These are phyloP conservation scores for Scatophagus argus DNA, from an alignment of 2,113 vertebrate species.

Conservation along the genomic window DNA sequence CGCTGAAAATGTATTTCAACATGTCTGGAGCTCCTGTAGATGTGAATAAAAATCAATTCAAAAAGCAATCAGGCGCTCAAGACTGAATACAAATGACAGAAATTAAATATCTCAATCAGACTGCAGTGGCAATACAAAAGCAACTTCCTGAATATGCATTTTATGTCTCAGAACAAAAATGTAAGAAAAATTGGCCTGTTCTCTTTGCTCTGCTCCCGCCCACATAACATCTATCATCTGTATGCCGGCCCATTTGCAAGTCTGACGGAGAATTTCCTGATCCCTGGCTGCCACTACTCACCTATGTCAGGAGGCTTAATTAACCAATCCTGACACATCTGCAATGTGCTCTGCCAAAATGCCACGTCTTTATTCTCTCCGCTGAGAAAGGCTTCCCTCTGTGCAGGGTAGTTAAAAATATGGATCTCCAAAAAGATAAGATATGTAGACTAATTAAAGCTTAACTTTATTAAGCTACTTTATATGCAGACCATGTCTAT, in stretches of 20 bases:
- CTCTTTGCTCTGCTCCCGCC: slow-evolving; percentile 9
- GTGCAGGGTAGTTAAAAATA: neutral
- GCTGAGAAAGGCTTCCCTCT: neutral
- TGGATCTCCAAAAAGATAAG: neutral
- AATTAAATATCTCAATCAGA: neutral
- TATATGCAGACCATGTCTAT: neutral
- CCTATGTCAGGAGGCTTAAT: slow-evolving; percentile 36
- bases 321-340: slow-evolving; percentile 47
- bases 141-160: neutral
- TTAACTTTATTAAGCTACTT: neutral
- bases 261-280: slow-evolving; percentile 43
- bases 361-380: slow-evolving; percentile 27
- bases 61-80: neutral
- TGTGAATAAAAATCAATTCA: neutral
- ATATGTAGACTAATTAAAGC: slow-evolving; percentile 1
- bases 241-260: neutral
- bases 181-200: neutral
- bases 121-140: neutral
- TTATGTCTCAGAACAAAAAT: neutral
- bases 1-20: neutral
- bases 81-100: neutral
- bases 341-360: slow-evolving; percentile 24
- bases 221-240: slow-evolving; percentile 37
- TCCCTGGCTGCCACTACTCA: slow-evolving; percentile 28
- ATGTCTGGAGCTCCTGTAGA: neutral